Percentiles rank a stretch among this genome's conserved stretches.
Evolutionary conservation across 1,140 invertebrate genomes (phyloP).

Genomic region (Cyclina sinensis): DNA sequence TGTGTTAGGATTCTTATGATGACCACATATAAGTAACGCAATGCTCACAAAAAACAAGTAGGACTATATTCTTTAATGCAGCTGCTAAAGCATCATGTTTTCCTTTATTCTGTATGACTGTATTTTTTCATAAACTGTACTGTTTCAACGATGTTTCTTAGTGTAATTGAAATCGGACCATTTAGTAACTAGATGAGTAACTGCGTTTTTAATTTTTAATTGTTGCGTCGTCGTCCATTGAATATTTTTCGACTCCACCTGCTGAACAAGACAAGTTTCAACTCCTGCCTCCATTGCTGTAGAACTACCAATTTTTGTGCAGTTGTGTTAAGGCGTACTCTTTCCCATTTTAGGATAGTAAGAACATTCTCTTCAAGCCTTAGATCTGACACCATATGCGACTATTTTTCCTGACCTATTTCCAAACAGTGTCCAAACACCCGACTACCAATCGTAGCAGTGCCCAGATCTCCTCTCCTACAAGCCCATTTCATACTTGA

Average conservation of each 20-base stretch:
- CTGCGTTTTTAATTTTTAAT: constrained; percentile 14
- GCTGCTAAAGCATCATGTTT: background rate
- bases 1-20: background rate
- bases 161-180: constrained; percentile 42
- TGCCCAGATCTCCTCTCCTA: background rate
- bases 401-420: constrained; percentile 2
- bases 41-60: background rate
- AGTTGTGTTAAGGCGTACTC: background rate
- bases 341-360: background rate
- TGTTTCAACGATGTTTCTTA: constrained; percentile 34
- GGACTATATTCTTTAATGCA: constrained; percentile 9
- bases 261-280: background rate
- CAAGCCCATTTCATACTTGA: constrained; percentile 58
- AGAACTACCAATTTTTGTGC: constrained; percentile 49
- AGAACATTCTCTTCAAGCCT: constrained; percentile 34
- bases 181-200: constrained; percentile 5
- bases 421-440: constrained; percentile 54
- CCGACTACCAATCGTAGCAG: constrained; percentile 33
- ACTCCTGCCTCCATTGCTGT: constrained; percentile 54
- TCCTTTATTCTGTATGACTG: constrained; percentile 32
- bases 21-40: constrained; percentile 49
- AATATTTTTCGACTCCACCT: constrained; percentile 4
- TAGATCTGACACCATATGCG: constrained; percentile 11
- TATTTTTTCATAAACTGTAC: constrained; percentile 41
- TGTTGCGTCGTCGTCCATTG: constrained; percentile 58